Evolutionary conservation across 2,113 vertebrate genomes (phyloP), one percentile per base, ranked within the genome.

Genomic region (Callospermophilus lateralis): DNA sequence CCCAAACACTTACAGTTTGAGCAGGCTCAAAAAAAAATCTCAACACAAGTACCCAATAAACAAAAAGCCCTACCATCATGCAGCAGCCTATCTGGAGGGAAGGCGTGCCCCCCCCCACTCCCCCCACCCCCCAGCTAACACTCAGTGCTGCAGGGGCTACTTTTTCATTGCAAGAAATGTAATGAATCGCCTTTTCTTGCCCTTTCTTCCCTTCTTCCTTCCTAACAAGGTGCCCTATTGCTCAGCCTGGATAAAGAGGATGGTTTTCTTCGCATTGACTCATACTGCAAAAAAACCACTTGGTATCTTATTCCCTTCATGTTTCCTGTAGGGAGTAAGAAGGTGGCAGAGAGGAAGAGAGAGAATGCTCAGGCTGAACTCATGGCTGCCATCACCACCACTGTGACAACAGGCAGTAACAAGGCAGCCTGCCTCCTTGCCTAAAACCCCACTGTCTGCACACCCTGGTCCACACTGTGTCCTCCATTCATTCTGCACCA

Each of bases 391-490:
- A 0, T 79, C 83, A 61, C 83, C 48, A 0, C 51, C 72, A 22
- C 24, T 0, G 28, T 8, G 48, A 68, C 6, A 79, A 26, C 26
- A 78, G 45, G 45, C 8, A 68, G 30, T 7, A 89, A 51, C 11
- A 8, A 58, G 65, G 51, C 9, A 4, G 22, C 28, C 30, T 42
- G 12, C 6, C 26, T 79, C 6, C 26, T 79, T 15, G 17, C 12
- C 70, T 37, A 10, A 61, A 34, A n/a, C 61, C 19, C 61, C 61
- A 28, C 61, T 63, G 24, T 11, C 9, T 63, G 61, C 28, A 26
- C 28, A 3, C 8, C 6, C 2, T 8, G 7, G 7, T 13, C 26
- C 11, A 2, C 8, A 53, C 39, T 11, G 11, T 4, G 17, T n/a
- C 10, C 32, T 53, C 13, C 28, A 3, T 37, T 58, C 65, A 2